Evolutionary conservation across 30 jellyfish, hydroid and myxozoan genomes (phyloP).

Genomic region (Aurelia aurita): DNA sequence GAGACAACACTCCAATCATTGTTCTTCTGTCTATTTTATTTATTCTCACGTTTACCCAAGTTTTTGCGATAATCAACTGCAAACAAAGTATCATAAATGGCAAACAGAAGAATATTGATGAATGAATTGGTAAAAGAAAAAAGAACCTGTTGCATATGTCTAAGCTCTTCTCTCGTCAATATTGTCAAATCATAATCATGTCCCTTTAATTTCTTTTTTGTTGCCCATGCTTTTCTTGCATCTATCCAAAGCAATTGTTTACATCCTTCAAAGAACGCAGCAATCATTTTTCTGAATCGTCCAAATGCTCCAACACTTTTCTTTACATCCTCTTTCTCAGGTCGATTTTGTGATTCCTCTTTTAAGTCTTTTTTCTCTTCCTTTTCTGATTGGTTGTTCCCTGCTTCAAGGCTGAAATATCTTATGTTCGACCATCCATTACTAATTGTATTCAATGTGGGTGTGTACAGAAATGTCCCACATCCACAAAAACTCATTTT

Average conservation of each 20-base stretch:
- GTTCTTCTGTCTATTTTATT: not conserved
- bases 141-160: constrained; percentile 86
- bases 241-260: constrained; percentile 76
- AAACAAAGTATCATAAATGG: too few species aligned
- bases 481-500: too few species aligned
- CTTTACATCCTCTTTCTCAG: not conserved
- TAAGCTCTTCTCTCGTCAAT: constrained; percentile 77
- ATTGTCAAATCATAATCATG: constrained; percentile 68
- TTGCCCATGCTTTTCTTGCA: constrained; percentile 85
- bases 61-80: too few species aligned
- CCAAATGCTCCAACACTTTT: constrained; percentile 19
- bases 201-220: constrained; percentile 72
- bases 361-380: constrained; percentile 7
- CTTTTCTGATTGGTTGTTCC: not conserved
- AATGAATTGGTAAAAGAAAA: not conserved
- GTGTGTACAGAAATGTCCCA: too few species aligned
- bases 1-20: too few species aligned
- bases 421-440: too few species aligned
- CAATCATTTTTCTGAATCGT: constrained; percentile 55
- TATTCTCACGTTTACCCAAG: too few species aligned
- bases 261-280: constrained; percentile 75
- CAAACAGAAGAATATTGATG: too few species aligned
- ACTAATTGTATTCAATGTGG: too few species aligned
- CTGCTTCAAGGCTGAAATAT: too few species aligned
- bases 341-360: not conserved